These are phyloP conservation scores for Rosalia funebris DNA, from an alignment of 2,888 invertebrate species.

Conservation along the genomic window DNA sequence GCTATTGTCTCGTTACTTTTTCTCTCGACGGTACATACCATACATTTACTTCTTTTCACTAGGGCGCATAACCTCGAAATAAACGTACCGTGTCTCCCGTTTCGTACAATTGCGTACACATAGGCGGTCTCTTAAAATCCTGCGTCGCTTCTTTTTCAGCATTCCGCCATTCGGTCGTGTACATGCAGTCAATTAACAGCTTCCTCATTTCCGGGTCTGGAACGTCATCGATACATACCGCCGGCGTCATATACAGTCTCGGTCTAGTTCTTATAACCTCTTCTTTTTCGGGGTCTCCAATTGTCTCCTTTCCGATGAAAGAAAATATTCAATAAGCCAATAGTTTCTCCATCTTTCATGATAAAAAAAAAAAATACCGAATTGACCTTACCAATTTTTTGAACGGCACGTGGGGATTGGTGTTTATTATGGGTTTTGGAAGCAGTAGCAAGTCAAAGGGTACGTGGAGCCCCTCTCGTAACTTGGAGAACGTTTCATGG, in stretches of 20 bases:
- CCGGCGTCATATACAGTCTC: constrained; percentile 58
- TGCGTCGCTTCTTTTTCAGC: constrained; percentile 54
- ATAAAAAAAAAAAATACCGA: not conserved
- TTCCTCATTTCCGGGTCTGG: constrained; percentile 58
- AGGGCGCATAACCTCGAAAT: too few species aligned
- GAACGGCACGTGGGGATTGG: constrained; percentile 49
- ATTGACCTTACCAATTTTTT: constrained; percentile 44
- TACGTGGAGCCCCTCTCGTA: constrained; percentile 48
- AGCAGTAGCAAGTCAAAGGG: constrained; percentile 57
- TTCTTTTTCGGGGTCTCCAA: constrained; percentile 42
- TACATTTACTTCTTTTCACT: too few species aligned
- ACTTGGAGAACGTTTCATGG: constrained; percentile 53
- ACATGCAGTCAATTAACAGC: constrained; percentile 56
- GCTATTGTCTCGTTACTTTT: too few species aligned
- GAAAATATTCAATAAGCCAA: not conserved
- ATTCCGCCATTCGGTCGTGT: constrained; percentile 58
- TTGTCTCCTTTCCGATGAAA: constrained; percentile 29
- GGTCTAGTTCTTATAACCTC: constrained; percentile 57
- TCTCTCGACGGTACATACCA: too few species aligned
- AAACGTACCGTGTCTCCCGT: constrained; percentile 38
- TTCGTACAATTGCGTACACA: constrained; percentile 10
- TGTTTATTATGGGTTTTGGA: constrained; percentile 53
- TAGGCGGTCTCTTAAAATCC: constrained; percentile 35
- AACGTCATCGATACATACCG: constrained; percentile 60
- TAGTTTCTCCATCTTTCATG: not conserved